Conservation (phyloP, 2,888 invertebrate genomes). For the Scaptomyza parva region DNA sequence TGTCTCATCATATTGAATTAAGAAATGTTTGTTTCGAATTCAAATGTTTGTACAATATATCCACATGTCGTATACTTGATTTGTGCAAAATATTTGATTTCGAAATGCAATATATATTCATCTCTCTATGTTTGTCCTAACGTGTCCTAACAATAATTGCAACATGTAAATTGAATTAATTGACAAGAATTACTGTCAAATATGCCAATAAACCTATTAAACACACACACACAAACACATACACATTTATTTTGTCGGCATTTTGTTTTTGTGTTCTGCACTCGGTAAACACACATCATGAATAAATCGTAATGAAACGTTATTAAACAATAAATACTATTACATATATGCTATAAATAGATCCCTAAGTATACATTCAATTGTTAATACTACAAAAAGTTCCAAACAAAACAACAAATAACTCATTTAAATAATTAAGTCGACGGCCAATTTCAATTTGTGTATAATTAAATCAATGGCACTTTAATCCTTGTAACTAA, state of each 20-base stretch:
- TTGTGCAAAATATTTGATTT: neutral
- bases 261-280: conserved; percentile 64
- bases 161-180: conserved; percentile 2
- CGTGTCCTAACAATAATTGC: conserved; percentile 14
- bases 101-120: conserved; percentile 1
- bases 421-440: conserved; percentile 25
- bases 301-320: conserved; percentile 16
- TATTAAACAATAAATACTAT: conserved; percentile 28
- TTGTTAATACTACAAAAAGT: conserved; percentile 32
- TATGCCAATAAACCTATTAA: conserved; percentile 29
- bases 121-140: conserved; percentile 36
- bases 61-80: neutral
- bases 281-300: conserved; percentile 40
- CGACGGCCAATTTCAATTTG: conserved; percentile 11
- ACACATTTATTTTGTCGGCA: conserved; percentile 51
- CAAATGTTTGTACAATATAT: neutral
- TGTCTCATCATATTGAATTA: conserved; percentile 1
- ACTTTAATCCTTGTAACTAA: conserved; percentile 51
- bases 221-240: conserved; percentile 16
- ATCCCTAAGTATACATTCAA: conserved; percentile 37
- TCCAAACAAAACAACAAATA: conserved; percentile 3
- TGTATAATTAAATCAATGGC: conserved; percentile 13
- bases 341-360: conserved; percentile 37
- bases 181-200: conserved; percentile 3
- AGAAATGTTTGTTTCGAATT: conserved; percentile 1